Conservation (phyloP, 2,888 invertebrate genomes). For the Cephus spinipes region DNA sequence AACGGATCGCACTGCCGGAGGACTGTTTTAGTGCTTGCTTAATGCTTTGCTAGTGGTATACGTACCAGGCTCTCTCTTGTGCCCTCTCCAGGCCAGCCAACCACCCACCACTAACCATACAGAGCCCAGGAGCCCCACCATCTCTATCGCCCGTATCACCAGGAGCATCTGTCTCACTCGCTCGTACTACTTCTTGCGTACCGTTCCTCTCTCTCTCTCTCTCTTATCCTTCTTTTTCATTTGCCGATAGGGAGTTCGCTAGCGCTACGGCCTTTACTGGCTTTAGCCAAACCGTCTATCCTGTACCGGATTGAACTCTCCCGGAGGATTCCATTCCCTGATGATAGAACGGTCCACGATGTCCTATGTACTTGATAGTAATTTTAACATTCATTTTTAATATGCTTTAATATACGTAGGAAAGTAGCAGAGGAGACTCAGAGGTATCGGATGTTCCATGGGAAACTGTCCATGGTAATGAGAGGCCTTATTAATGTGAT, state of each 20-base stretch:
- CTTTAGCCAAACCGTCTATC: neutral
- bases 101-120: neutral
- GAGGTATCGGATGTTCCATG: neutral
- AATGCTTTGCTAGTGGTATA: slow-evolving; percentile 48
- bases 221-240: neutral
- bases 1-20: slow-evolving; percentile 50
- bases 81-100: slow-evolving; percentile 21
- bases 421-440: neutral
- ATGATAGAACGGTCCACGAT: neutral
- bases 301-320: neutral
- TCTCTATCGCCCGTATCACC: slow-evolving; percentile 19
- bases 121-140: slow-evolving; percentile 20
- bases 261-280: neutral
- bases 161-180: neutral
- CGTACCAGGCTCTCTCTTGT: slow-evolving; percentile 4
- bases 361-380: neutral
- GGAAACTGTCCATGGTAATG: neutral
- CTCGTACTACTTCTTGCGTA: neutral
- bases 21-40: slow-evolving; percentile 50
- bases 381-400: neutral
- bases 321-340: neutral
- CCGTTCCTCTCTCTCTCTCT: neutral
- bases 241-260: neutral
- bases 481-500: neutral
- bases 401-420: neutral